Conservation (phyloP, 2,797 vertebrate genomes). For the Cryptoprocta ferox region DNA sequence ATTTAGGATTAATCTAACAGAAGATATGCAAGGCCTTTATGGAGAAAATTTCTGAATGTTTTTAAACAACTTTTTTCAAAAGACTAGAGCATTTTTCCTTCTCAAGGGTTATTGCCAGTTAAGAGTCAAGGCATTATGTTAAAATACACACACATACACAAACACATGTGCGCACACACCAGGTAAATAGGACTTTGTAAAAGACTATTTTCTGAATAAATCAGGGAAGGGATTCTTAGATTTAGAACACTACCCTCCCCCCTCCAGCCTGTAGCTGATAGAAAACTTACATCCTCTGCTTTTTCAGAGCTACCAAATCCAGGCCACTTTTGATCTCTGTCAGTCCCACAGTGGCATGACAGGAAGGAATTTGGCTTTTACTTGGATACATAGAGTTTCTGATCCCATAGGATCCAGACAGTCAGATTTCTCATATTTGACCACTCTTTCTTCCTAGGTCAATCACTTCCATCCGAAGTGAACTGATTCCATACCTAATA, state of each 20-base stretch:
- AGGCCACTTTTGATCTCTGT: slow-evolving; percentile 59
- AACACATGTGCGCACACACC: not conserved
- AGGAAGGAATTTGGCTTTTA: slow-evolving; percentile 16
- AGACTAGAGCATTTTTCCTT: slow-evolving; percentile 22
- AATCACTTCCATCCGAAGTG: slow-evolving; percentile 96
- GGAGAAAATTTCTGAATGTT: not conserved
- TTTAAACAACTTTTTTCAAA: slow-evolving; percentile 26
- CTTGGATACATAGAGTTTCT: slow-evolving; percentile 31
- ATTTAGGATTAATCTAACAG: slow-evolving; percentile 25
- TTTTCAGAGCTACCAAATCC: slow-evolving; percentile 24
- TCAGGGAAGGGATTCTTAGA: not conserved
- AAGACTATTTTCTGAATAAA: slow-evolving; percentile 32
- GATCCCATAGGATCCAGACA: not conserved
- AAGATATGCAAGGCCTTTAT: slow-evolving; percentile 7
- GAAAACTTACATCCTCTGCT: slow-evolving; percentile 11
- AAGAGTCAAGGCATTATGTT: slow-evolving; percentile 23
- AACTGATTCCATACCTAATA: slow-evolving; percentile 96
- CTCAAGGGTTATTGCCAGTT: not conserved
- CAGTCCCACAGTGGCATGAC: not conserved
- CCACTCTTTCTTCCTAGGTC: slow-evolving; percentile 87
- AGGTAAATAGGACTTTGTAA: not conserved
- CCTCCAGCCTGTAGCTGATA: not conserved
- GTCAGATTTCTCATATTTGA: slow-evolving; percentile 56
- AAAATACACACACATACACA: not conserved
- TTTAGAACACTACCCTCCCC: not conserved